Evolutionary conservation across 2,888 invertebrate genomes (phyloP), one percentile per base, ranked within the genome.

Genomic region (Noctua fimbriata): DNA sequence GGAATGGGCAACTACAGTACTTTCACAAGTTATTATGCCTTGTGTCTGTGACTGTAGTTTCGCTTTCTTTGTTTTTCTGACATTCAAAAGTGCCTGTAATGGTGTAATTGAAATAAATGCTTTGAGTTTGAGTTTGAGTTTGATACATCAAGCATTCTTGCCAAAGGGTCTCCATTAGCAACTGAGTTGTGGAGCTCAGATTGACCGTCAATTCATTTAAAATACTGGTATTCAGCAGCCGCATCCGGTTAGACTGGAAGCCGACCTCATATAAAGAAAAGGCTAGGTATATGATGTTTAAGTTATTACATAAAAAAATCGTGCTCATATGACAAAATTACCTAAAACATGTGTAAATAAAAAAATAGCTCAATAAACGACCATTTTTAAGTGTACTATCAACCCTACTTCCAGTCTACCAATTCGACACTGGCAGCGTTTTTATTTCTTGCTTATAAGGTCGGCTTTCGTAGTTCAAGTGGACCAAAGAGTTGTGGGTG

Each of bases 381-480:
- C 88, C 82, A 24, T 79, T 86, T 88, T 88, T 73, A 78, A 73
- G 66, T 83, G 87, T 87, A 88, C 52, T 36, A 2, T 63, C 24
- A 78, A n/a, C 16, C 16, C 5, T 28, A 21, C 1, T 16, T 18
- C 3, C 9, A 2, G 1, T 18, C 2, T 36, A 32, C 14, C 21
- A n/a, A 16, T 60, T 49, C n/a, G n/a, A 60, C 49, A 32, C 16
- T 2, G 24, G 9, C n/a, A 44, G 1, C 32, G 10, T 0, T 14
- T 73, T 44, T 44, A 52, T 52, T 28, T n/a, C 18, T 9, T 24
- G 52, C 14, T 4, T 5, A 1, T 41, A 41, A 36, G 36, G 24
- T 28, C 18, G 44, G 12, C 55, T 55, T 66, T 36, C 36, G 5
- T 55, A 16, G 28, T 28, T 28, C 21, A 16, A n/a, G 49, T 21